Evolutionary conservation across 2,797 vertebrate genomes (phyloP).

Genomic region (Siniperca undulata): DNA sequence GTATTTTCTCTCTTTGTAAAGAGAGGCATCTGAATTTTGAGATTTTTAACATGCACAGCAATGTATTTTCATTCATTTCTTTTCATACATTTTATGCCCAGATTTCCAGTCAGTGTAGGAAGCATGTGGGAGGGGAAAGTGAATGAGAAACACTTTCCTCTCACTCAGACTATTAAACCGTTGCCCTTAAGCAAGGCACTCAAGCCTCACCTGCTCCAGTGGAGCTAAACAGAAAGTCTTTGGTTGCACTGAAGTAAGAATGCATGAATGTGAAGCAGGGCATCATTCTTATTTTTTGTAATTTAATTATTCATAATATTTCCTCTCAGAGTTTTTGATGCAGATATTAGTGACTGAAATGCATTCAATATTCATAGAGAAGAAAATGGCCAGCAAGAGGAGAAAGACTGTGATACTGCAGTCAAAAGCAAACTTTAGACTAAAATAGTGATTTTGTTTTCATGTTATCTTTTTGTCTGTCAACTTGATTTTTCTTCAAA

Average conservation of each 20-base stretch:
- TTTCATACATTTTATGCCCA: not conserved
- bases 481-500: not conserved
- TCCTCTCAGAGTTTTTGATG: constrained; percentile 2
- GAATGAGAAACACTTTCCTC: constrained; percentile 27
- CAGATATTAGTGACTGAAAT: not conserved
- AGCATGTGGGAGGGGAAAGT: not conserved
- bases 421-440: not conserved
- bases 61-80: not conserved
- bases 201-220: not conserved
- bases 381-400: not conserved
- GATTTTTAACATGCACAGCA: not conserved
- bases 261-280: not conserved
- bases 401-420: not conserved
- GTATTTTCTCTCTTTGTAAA: not conserved
- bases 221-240: constrained; percentile 6
- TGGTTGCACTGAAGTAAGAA: not conserved
- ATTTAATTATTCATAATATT: not conserved
- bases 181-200: constrained; percentile 32
- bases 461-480: not conserved
- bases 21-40: not conserved
- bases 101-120: not conserved
- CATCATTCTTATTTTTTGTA: not conserved
- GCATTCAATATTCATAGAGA: not conserved
- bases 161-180: not conserved
- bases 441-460: not conserved